Evolutionary conservation across 2,113 vertebrate genomes (phyloP), one percentile per base, ranked within the genome.

Genomic region (Ancistrus triradiatus): DNA sequence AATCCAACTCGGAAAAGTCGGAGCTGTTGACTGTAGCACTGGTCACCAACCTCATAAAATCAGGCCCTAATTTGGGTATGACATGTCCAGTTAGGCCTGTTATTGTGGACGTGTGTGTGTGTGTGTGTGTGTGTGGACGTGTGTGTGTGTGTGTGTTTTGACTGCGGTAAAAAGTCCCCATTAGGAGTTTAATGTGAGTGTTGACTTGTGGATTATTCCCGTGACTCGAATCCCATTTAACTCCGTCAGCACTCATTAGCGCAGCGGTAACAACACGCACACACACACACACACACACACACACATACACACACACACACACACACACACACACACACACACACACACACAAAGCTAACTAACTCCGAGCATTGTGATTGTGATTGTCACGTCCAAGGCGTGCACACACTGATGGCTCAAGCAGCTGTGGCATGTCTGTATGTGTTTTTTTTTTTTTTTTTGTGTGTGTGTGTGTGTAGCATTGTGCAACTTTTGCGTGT

Each of bases 141-240:
- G 40, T 50, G 44, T 28, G 18, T 33, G 19, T 38, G 49, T 49
- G 49, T 67, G 38, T 70, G 68, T 66, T 70, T 63, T 74, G 63
- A 70, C 62, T 66, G 57, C 21, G 38, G 9, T 24, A 49, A 69
- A 56, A 74, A 44, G 43, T 9, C 53, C 53, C 69, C 60, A 59
- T 73, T 78, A 75, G 47, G 44, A 57, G 42, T 65, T 52, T 58
- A 63, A 64, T 65, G 50, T 69, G 24, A 55, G 66, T 61, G 66
- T 59, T 75, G 76, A 78, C 59, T 66, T 69, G 63, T 28, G 35
- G 53, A 78, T 74, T 66, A 63, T 62, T 74, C 70, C 69, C 69
- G n/a, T 3, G 67, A 49, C 66, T 59, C 65, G 15, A 57, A 58
- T 50, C 57, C 57, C 21, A 49, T 69, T 62, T 61, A 63, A 70